Base-by-base conservation (phyloP, 2,797 vertebrate species). In the Anniella stebbinsi region DNA sequence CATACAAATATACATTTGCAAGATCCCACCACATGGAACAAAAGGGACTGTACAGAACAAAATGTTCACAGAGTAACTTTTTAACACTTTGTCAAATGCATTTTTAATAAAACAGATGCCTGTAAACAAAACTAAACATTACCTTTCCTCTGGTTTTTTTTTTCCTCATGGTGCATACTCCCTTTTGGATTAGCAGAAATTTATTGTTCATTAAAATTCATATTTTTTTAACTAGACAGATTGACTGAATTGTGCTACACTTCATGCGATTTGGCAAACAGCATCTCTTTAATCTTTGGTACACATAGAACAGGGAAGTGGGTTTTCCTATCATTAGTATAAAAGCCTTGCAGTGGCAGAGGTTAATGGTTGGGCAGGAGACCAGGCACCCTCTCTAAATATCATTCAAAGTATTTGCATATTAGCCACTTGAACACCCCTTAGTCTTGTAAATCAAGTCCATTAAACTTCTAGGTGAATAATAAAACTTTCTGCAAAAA, bases 301-400 rank as follows among this genome's bases (percentile, higher is more conserved):
- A 80, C 21, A 36, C 60, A 18, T 80, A 88, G 25, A 69, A 45
- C 18, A 83, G 48, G 13, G 81, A 93, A 28, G 48, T 93, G 78
- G 86, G 89, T 93, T 95, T 95, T 92, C 84, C 87, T 92, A 86
- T 82, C 93, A 57, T 73, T 94, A 21, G 48, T 88, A 86, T 85
- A 93, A 93, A 94, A 94, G 21, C 2, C 54, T 63, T 78, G 2
- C 80, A 90, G 91, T 23, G 90, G 30, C 77, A 89, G 66, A 95
- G 67, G 75, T 95, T 91, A 93, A 93, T 86, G 67, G 63, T 8
- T 90, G 87, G 73, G 69, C 86, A 95, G 82, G 78, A 92, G 57
- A 87, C 87, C 87, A 12, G 73, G 54, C 2, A 91, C 93, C 88
- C 86, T 93, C 89, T 89, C 84, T 45, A 94, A 87, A 90, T 77